Evolutionary conservation across 2,888 invertebrate genomes (phyloP).

Genomic region (Hanleya hanleyi): DNA sequence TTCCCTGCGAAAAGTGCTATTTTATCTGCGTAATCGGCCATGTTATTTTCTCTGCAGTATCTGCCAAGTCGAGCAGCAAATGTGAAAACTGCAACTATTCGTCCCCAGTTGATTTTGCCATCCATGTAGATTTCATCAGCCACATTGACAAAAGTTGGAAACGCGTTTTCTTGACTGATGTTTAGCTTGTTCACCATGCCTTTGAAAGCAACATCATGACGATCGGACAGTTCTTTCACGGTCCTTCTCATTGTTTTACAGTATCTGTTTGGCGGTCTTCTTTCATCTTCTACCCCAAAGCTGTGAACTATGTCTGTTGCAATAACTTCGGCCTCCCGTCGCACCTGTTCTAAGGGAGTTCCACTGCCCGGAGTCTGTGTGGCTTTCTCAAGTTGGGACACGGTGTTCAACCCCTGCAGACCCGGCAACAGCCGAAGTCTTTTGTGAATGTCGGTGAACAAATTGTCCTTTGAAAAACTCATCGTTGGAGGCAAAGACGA

Average conservation of each 20-base stretch:
- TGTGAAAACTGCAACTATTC: conserved; percentile 69
- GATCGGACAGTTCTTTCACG: conserved; percentile 63
- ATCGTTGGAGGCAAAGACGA: not conserved
- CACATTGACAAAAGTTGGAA: conserved; percentile 63
- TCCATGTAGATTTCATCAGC: conserved; percentile 70
- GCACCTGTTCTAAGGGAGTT: conserved; percentile 56
- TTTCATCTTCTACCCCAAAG: conserved; percentile 47
- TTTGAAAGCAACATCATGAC: conserved; percentile 66
- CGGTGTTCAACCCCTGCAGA: conserved; percentile 53
- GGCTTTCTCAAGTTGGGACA: conserved; percentile 46
- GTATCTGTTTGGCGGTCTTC: conserved; percentile 56
- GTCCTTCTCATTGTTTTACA: conserved; percentile 69
- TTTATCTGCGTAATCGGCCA: conserved; percentile 34
- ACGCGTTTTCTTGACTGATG: conserved; percentile 53
- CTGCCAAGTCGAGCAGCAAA: conserved; percentile 64
- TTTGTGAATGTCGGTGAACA: conserved; percentile 61
- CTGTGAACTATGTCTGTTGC: conserved; percentile 57
- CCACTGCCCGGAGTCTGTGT: conserved; percentile 52
- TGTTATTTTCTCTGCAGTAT: conserved; percentile 41
- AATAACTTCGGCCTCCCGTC: conserved; percentile 58
- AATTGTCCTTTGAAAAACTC: conserved; percentile 38
- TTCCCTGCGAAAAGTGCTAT: conserved; percentile 67
- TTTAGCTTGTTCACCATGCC: conserved; percentile 67
- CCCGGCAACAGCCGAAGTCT: conserved; percentile 56
- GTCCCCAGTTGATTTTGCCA: conserved; percentile 70